Base-by-base conservation (phyloP, 2,113 vertebrate genomes). In the Petroica traversi region DNA sequence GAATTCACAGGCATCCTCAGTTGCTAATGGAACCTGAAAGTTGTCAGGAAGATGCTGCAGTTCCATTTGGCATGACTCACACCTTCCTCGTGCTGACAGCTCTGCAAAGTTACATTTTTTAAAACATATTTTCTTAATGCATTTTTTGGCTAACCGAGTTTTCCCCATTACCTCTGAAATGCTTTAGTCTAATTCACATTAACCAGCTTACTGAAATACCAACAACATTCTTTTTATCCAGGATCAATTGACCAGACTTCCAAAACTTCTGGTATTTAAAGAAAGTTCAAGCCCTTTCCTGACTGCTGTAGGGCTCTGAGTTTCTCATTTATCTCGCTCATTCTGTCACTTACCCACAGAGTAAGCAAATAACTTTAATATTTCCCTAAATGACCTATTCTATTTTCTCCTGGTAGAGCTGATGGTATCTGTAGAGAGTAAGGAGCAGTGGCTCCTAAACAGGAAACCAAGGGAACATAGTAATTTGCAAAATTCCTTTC, bases 111-210 rank as follows among this genome's bases (percentile, higher is more conserved):
- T 95, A 77, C 83, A 29, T 95, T 92, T 90, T 87, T 64, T 28
- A 34, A 94, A 90, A 87, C 92, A 95, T 96, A 76, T 72, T 93
- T 91, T 91, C 74, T 86, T 95, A 93, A 97, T 85, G 80, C 90
- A 87, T 97, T 96, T 95, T 69, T 95, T 87, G 64, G 76, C 92
- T 92, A 92, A 96, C 49, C 0, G 4, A 54, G 16, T 75, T 83
- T 87, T 92, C 76, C 84, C 69, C 45, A 69, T 72, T 95, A 94
- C 94, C 79, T 94, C 81, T 84, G 71, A 96, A 96, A 92, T 38
- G 22, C 79, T 94, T 96, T 41, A 77, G 59, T 80, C 81, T 89
- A 85, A 90, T 79, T 93, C 90, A 93, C 61, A 78, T 89, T 92
- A 85, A 84, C 77, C 4, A 20, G 43, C 55, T 94, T 91, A 57